Evolutionary conservation across 2,113 vertebrate species (phyloP).

Genomic region (Smithornis capensis): DNA sequence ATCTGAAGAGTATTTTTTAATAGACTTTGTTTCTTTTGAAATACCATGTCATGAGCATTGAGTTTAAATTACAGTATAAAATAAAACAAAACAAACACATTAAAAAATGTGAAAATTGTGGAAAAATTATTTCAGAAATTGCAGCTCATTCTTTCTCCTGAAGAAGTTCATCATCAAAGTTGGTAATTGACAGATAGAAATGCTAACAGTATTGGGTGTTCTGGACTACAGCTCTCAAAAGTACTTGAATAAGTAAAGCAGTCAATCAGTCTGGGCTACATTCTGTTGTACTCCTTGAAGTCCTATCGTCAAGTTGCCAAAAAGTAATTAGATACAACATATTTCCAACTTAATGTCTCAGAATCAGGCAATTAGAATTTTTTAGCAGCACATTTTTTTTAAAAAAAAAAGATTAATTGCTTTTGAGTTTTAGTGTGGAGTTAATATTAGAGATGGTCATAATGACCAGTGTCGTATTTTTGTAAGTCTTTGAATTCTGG

Average conservation of each 20-base stretch:
- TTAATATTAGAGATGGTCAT: neutral
- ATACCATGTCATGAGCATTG: neutral
- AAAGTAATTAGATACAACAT: neutral
- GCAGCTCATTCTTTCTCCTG: neutral
- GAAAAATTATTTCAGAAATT: neutral
- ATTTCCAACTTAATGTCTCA: neutral
- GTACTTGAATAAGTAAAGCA: neutral
- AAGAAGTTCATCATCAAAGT: accelerated
- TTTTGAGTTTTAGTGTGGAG: neutral
- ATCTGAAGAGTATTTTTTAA: neutral
- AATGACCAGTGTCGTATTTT: neutral
- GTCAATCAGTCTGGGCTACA: neutral
- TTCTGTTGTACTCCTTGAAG: neutral
- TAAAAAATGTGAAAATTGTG: neutral
- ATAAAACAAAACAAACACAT: neutral
- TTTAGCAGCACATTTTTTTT: neutral
- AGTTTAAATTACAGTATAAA: neutral
- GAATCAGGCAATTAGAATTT: neutral
- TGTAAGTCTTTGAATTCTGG: neutral
- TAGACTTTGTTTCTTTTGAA: neutral
- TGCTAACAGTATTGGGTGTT: neutral
- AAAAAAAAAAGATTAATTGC: neutral
- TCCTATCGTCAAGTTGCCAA: neutral
- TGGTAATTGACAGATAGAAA: neutral
- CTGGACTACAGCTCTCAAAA: neutral